These are phyloP conservation scores for Mus spicilegus DNA, from an alignment of 2,113 vertebrate species.

Conservation along the genomic window DNA sequence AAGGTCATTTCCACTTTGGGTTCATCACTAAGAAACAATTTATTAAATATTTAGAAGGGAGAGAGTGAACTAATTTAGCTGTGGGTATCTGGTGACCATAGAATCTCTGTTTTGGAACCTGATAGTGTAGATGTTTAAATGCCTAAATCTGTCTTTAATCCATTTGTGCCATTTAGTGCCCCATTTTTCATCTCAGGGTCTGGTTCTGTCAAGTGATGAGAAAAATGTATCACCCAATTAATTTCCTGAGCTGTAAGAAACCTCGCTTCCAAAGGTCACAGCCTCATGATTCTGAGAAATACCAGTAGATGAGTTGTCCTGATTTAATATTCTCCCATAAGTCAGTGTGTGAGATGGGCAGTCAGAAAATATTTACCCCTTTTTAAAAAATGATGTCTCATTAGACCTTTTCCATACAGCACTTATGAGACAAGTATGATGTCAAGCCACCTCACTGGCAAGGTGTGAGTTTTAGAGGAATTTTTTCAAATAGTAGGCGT, in stretches of 20 bases:
- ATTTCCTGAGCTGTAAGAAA: constrained; percentile 76
- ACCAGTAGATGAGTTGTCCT: constrained; percentile 57
- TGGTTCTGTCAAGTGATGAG: constrained; percentile 71
- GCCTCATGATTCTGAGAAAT: constrained; percentile 60
- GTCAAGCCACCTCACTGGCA: not conserved
- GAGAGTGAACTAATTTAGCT: constrained; percentile 44
- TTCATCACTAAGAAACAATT: constrained; percentile 71
- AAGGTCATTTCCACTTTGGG: constrained; percentile 71
- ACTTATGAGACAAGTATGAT: not conserved
- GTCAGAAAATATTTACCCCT: constrained; percentile 43
- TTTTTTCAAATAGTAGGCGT: constrained; percentile 38
- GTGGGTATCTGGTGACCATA: constrained; percentile 50
- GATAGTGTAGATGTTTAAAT: constrained; percentile 54
- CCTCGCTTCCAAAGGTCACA: constrained; percentile 61
- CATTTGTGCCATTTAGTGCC: constrained; percentile 28
- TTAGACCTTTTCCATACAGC: not conserved
- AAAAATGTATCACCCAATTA: constrained; percentile 76
- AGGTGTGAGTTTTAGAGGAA: not conserved
- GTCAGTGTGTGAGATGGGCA: not conserved
- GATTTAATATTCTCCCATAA: constrained; percentile 53
- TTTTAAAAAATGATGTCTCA: not conserved
- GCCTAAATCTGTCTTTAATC: constrained; percentile 68
- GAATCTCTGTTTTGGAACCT: constrained; percentile 49
- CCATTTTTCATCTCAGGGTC: constrained; percentile 47
- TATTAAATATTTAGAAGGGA: constrained; percentile 71